phyloP scores from a whole-genome alignment of 2,113 vertebrate species.

The Hucho hucho region DNA sequence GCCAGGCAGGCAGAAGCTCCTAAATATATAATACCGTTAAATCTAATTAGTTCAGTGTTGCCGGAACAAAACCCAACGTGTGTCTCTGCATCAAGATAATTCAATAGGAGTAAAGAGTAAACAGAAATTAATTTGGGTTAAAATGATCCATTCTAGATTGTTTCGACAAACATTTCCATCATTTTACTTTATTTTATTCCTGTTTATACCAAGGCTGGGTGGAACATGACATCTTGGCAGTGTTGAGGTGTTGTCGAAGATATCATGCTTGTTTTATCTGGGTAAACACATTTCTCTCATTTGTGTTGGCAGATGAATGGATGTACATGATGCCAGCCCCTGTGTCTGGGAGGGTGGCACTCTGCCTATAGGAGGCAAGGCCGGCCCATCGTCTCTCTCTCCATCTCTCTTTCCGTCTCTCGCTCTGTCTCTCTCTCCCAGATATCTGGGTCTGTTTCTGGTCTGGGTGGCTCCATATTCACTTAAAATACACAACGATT shows the following conservation, averaged over 20 bases:
- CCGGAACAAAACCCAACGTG: constrained; percentile 42
- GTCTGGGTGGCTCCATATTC: not conserved
- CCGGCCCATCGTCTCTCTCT: constrained; percentile 22
- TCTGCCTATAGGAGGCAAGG: constrained; percentile 32
- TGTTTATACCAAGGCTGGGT: constrained; percentile 12
- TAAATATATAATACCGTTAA: constrained; percentile 61
- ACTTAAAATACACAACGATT: not conserved
- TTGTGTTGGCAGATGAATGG: constrained; percentile 53
- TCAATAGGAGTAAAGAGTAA: constrained; percentile 38
- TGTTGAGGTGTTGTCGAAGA: constrained; percentile 17
- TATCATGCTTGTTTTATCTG: constrained; percentile 49
- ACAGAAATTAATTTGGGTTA: constrained; percentile 53
- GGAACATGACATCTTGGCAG: constrained; percentile 31
- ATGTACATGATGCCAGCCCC: constrained; percentile 44
- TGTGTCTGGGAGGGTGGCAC: constrained; percentile 29
- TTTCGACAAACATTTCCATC: constrained; percentile 44
- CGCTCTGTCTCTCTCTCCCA: constrained; percentile 19
- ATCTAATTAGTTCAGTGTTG: constrained; percentile 60
- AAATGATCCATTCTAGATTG: constrained; percentile 51
- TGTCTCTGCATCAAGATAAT: constrained; percentile 42
- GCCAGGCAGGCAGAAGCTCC: constrained; percentile 52
- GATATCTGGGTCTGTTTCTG: constrained; percentile 1
- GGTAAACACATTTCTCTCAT: constrained; percentile 57
- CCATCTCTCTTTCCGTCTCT: constrained; percentile 32
- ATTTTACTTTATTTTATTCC: constrained; percentile 34